A percentile compares a stretch with the other conserved stretches of the same genome.
Conservation (phyloP, 2,888 invertebrate species). For the Oscheius sp. region DNA sequence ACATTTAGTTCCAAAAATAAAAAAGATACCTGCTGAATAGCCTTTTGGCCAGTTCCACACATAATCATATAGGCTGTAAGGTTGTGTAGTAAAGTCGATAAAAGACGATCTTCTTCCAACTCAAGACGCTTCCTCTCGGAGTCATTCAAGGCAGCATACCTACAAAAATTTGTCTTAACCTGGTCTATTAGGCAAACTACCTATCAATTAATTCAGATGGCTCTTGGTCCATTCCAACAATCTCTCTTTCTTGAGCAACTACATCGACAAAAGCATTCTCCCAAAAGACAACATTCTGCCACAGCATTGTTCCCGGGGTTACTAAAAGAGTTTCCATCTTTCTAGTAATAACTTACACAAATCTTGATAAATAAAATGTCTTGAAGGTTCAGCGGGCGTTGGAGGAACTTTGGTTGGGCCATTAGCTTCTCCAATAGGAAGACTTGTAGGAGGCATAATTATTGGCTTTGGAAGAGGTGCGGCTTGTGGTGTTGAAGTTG, state of each 20-base stretch:
- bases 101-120: conserved; percentile 93
- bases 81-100: conserved; percentile 95
- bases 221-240: conserved; percentile 96
- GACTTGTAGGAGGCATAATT: conserved; percentile 31
- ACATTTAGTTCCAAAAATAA: background rate
- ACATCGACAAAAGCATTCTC: conserved; percentile 98
- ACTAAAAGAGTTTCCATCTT: conserved; percentile 35
- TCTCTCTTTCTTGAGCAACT: conserved; percentile 93
- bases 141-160: conserved; percentile 67
- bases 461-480: background rate
- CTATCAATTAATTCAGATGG: conserved; percentile 69
- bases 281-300: conserved; percentile 99
- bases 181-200: conserved; percentile 20
- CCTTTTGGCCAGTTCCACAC: conserved; percentile 64
- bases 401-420: conserved; percentile 46
- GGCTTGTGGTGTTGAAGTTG: background rate
- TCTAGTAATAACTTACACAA: conserved; percentile 44
- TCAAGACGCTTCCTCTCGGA: conserved; percentile 84
- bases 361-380: conserved; percentile 65
- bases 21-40: conserved; percentile 58
- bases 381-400: conserved; percentile 49
- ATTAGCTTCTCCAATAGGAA: conserved; percentile 38
- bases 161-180: conserved; percentile 25
- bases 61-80: conserved; percentile 89
- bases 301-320: conserved; percentile 74